Percentiles rank a stretch among this genome's conserved stretches.
Evolutionary conservation across 2,888 invertebrate species (phyloP).

Genomic region (Acanthosepion esculentum): DNA sequence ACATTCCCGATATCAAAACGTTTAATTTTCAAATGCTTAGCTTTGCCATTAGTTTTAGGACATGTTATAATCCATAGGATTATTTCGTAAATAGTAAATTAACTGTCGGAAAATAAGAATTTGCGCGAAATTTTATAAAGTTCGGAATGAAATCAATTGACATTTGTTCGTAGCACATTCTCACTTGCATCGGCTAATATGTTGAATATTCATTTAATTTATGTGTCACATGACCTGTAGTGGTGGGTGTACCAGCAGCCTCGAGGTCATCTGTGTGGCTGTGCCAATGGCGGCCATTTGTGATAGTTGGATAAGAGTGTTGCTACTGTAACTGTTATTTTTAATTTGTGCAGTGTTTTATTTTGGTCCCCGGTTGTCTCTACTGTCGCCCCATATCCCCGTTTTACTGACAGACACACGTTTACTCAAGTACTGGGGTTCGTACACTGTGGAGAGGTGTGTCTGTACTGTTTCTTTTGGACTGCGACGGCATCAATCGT

Average conservation of each 20-base stretch:
- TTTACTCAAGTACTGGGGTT: constrained; percentile 36
- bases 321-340: constrained; percentile 33
- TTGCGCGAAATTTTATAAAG: not conserved
- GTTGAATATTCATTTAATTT: constrained; percentile 36
- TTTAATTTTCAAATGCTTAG: not conserved
- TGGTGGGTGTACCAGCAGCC: constrained; percentile 61
- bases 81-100: not conserved
- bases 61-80: not conserved
- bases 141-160: not conserved
- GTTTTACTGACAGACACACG: constrained; percentile 13
- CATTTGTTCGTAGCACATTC: not conserved
- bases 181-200: not conserved
- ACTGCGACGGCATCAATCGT: constrained; percentile 40
- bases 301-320: constrained; percentile 58
- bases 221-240: constrained; percentile 44
- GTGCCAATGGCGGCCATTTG: constrained; percentile 70
- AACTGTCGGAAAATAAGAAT: not conserved
- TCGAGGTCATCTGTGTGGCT: constrained; percentile 48
- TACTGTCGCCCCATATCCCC: not conserved
- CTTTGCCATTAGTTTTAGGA: not conserved
- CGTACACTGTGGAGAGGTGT: not conserved
- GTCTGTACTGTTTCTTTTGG: not conserved
- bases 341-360: not conserved
- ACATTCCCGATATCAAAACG: not conserved
- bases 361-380: not conserved